Conservation (phyloP, 2,797 vertebrate genomes). For the Chelon labrosus region DNA sequence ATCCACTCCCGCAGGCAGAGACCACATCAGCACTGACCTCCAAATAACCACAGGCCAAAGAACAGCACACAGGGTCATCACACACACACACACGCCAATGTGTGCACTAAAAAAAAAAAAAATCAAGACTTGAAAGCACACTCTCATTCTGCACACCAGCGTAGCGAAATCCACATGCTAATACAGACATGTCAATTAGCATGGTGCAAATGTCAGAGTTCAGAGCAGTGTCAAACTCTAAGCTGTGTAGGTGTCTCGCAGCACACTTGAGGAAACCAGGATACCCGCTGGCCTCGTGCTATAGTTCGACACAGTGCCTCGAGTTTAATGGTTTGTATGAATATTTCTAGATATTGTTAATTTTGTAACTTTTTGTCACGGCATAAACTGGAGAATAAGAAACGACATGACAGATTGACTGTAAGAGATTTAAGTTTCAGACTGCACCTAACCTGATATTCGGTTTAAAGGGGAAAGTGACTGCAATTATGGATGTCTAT, state of each 20-base stretch:
- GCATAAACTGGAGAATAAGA: slow-evolving; percentile 9
- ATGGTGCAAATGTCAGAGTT: slow-evolving; percentile 73
- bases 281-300: slow-evolving; percentile 23
- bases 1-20: slow-evolving; percentile 78
- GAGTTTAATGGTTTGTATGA: slow-evolving; percentile 27
- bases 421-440: slow-evolving; percentile 3
- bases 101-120: slow-evolving; percentile 6
- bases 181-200: slow-evolving; percentile 71
- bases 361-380: slow-evolving; percentile 22
- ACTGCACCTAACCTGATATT: slow-evolving; percentile 20
- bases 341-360: slow-evolving; percentile 42
- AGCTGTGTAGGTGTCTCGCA: slow-evolving; percentile 72
- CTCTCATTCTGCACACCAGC: slow-evolving; percentile 51
- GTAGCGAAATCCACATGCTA: slow-evolving; percentile 66
- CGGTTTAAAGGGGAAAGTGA: slow-evolving; percentile 13
- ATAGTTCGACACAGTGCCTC: slow-evolving; percentile 34
- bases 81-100: slow-evolving; percentile 19
- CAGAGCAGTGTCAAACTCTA: slow-evolving; percentile 61
- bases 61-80: slow-evolving; percentile 71
- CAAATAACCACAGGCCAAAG: slow-evolving; percentile 76
- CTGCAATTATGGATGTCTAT: slow-evolving; percentile 32
- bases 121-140: slow-evolving; percentile 54
- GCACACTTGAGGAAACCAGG: slow-evolving; percentile 34
- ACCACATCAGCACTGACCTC: slow-evolving; percentile 79
- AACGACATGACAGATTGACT: slow-evolving; percentile 15